Conservation (phyloP, 2,113 vertebrate species). For the Ictidomys tridecemlineatus region DNA sequence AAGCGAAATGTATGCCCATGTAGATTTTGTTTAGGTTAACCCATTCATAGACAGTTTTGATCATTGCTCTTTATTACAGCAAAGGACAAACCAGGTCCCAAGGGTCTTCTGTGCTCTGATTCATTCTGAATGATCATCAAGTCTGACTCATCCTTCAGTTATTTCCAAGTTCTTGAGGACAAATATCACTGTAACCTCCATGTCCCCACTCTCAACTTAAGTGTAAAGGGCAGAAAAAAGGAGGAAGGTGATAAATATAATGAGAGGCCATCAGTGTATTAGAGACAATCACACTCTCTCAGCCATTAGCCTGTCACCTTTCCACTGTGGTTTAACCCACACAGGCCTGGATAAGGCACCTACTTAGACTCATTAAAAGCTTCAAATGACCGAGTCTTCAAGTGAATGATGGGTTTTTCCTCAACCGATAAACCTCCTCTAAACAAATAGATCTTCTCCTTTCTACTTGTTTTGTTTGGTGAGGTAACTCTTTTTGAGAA, state of each 20-base stretch:
- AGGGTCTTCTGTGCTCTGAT: constrained; percentile 11
- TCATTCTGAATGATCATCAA: constrained; percentile 34
- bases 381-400: background rate
- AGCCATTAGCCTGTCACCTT: background rate
- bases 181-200: background rate
- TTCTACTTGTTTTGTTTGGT: background rate
- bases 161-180: constrained; percentile 23
- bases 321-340: background rate
- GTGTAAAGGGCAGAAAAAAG: background rate
- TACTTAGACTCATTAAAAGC: background rate
- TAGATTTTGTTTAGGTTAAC: constrained; percentile 18
- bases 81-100: background rate
- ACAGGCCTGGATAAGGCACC: background rate
- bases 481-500: background rate
- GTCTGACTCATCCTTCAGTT: constrained; percentile 27
- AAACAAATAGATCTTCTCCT: constrained; percentile 4
- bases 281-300: background rate
- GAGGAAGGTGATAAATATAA: background rate
- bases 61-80: constrained; percentile 17
- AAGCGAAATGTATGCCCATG: background rate
- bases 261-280: background rate
- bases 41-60: constrained; percentile 29
- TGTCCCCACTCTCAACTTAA: background rate
- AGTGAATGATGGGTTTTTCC: background rate
- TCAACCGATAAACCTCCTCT: background rate